Conservation (phyloP, 2,888 invertebrate genomes). For the Eristalinus aeneus region DNA sequence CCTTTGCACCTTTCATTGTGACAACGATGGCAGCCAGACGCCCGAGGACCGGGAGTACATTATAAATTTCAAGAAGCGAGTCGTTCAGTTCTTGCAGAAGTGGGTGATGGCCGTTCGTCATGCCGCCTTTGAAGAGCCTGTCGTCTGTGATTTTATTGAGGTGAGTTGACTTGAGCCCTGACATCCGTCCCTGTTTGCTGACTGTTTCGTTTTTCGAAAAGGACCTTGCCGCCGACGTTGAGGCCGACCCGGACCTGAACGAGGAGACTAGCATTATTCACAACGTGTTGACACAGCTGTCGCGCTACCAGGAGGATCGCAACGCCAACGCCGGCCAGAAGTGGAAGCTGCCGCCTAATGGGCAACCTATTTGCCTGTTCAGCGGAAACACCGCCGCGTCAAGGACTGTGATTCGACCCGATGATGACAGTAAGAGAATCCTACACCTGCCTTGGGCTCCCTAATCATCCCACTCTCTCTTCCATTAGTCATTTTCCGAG, state of each 20-base stretch:
- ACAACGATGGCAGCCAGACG: constrained; percentile 80
- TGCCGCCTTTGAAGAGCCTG: constrained; percentile 88
- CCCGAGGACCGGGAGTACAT: constrained; percentile 85
- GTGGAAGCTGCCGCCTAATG: constrained; percentile 86
- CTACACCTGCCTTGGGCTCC: background rate
- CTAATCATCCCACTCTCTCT: background rate
- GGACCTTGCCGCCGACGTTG: constrained; percentile 87
- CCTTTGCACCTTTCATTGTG: constrained; percentile 82
- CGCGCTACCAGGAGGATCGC: constrained; percentile 83
- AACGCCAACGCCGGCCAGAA: constrained; percentile 84
- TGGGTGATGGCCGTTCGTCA: constrained; percentile 88
- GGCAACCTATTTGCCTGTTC: constrained; percentile 86
- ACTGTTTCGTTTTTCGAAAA: constrained; percentile 73
- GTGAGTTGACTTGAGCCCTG: constrained; percentile 77
- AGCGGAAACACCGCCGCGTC: constrained; percentile 82
- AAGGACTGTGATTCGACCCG: constrained; percentile 84
- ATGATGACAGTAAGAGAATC: constrained; percentile 84
- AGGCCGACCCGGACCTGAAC: constrained; percentile 85
- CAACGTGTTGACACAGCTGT: constrained; percentile 84
- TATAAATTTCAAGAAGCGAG: constrained; percentile 86
- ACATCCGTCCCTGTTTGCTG: background rate
- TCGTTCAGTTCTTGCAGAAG: constrained; percentile 88
- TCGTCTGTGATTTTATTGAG: constrained; percentile 87
- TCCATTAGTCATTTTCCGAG: constrained; percentile 86
- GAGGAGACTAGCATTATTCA: constrained; percentile 87